A percentile compares a stretch with the other conserved stretches of the same genome.
These are phyloP conservation scores for Sebastes flavidus DNA, from an alignment of 2,797 vertebrate genomes.

Conservation along the genomic window DNA sequence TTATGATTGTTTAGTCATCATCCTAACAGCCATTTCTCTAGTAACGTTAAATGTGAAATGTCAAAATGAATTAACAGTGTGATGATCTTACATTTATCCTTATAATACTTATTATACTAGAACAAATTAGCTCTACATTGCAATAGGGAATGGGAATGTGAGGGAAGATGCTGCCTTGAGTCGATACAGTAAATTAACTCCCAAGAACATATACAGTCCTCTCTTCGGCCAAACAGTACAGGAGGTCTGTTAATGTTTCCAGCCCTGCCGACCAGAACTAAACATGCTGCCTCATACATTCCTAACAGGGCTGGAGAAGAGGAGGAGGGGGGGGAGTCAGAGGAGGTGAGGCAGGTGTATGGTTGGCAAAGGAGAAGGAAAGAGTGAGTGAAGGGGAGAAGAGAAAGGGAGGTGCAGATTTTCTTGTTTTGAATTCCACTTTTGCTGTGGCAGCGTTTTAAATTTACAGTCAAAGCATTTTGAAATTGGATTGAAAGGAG, in stretches of 20 bases:
- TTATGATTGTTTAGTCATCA: neutral
- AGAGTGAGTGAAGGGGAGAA: constrained; percentile 37
- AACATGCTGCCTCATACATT: constrained; percentile 78
- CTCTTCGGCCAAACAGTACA: constrained; percentile 26
- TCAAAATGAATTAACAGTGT: neutral
- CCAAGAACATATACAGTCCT: constrained; percentile 13
- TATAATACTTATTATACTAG: neutral
- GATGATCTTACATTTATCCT: neutral
- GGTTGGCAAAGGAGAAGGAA: constrained; percentile 52
- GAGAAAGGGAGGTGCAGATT: neutral
- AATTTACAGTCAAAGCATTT: neutral
- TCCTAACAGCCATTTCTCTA: neutral
- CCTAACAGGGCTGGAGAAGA: constrained; percentile 39
- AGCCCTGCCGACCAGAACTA: constrained; percentile 53
- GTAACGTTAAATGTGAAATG: neutral
- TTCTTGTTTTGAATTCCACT: constrained; percentile 3
- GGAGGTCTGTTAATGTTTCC: constrained; percentile 66
- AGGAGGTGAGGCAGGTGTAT: constrained; percentile 61
- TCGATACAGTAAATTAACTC: constrained; percentile 31
- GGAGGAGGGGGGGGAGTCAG: neutral
- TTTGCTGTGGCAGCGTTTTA: constrained; percentile 22
- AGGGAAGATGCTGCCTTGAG: neutral
- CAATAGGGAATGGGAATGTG: neutral
- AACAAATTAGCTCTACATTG: neutral
- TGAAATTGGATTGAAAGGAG: neutral